phyloP scores from a whole-genome alignment of 2,797 vertebrate species.

The Centroberyx gerrardi region DNA sequence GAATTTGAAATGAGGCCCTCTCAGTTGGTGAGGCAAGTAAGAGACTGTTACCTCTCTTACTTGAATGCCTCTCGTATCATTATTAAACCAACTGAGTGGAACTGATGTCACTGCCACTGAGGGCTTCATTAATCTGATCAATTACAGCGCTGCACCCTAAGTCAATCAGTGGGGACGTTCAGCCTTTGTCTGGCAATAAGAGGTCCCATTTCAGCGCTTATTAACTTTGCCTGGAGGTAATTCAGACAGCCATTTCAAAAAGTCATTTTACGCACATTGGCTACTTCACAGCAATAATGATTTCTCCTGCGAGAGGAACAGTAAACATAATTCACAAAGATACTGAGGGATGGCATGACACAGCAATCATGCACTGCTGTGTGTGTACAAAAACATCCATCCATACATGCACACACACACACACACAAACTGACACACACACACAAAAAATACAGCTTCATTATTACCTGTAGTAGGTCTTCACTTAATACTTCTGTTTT shows the following conservation, averaged over 20 bases:
- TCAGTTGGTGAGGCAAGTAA: neutral
- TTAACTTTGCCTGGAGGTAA: slow-evolving; percentile 50
- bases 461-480: slow-evolving; percentile 80
- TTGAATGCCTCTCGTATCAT: slow-evolving; percentile 40
- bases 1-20: neutral
- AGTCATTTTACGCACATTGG: slow-evolving; percentile 42
- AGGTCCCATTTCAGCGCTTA: slow-evolving; percentile 41
- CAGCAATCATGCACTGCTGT: neutral
- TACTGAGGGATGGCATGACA: neutral
- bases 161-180: slow-evolving; percentile 51
- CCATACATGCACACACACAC: slow-evolving; percentile 18
- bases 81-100: slow-evolving; percentile 33
- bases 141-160: slow-evolving; percentile 40
- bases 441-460: slow-evolving; percentile 10
- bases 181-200: slow-evolving; percentile 36
- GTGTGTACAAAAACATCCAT: neutral
- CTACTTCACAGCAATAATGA: slow-evolving; percentile 30
- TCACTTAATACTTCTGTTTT: slow-evolving; percentile 84
- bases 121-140: slow-evolving; percentile 62
- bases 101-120: slow-evolving; percentile 14
- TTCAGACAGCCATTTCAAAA: slow-evolving; percentile 21
- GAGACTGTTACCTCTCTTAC: neutral
- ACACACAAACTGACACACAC: neutral
- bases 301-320: slow-evolving; percentile 23
- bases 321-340: neutral